Evolutionary conservation across 35 echinoderm and acorn worm genomes (phyloP).

Genomic region (Holothuria glaberrima): DNA sequence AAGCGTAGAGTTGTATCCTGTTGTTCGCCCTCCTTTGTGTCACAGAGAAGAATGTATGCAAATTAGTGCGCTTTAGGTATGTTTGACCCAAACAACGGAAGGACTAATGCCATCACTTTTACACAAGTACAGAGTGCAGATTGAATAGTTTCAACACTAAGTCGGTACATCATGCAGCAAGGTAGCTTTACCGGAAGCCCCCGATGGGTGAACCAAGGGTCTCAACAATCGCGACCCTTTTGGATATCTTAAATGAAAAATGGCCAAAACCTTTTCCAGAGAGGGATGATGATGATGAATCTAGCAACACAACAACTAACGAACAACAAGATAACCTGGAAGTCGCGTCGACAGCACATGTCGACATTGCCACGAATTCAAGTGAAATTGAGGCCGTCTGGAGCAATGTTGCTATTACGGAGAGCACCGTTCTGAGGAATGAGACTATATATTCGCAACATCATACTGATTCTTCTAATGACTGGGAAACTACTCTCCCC

Average conservation of each 20-base stretch:
- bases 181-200: neutral
- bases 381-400: neutral
- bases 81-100: no score
- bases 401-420: neutral
- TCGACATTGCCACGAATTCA: neutral
- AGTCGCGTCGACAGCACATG: neutral
- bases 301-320: neutral
- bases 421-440: neutral
- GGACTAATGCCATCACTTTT: neutral
- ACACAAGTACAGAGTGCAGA: neutral
- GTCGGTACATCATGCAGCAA: no score
- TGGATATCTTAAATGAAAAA: slow-evolving; percentile 51
- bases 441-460: neutral
- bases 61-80: neutral
- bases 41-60: neutral
- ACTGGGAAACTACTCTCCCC: slow-evolving; percentile 25
- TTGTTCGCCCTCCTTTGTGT: no score
- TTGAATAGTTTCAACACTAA: no score
- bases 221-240: neutral
- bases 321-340: neutral
- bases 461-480: neutral
- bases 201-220: neutral
- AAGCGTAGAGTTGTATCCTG: no score
- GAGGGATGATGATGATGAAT: neutral
- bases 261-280: slow-evolving; percentile 16